phyloP scores from a whole-genome alignment of 2,113 vertebrate genomes.

The Pelobates fuscus region DNA sequence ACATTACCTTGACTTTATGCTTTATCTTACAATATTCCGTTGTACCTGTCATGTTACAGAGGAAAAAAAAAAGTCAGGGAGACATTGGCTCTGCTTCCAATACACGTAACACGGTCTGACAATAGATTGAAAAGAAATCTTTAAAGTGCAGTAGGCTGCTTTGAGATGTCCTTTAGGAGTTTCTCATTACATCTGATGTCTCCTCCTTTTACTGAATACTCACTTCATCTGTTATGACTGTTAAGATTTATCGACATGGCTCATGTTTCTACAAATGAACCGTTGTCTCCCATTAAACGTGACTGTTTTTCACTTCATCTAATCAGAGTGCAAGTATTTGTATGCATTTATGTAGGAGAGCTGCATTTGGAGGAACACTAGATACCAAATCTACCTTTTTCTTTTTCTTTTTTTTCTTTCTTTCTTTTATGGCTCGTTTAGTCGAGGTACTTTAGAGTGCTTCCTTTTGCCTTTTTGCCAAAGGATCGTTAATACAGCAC shows the following conservation, averaged over 20 bases:
- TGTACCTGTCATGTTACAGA: conserved; percentile 30
- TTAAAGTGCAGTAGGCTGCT: conserved; percentile 42
- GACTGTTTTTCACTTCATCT: conserved; percentile 38
- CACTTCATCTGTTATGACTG: conserved; percentile 47
- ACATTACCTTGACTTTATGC: not conserved
- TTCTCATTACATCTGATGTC: conserved; percentile 45
- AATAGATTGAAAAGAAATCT: conserved; percentile 30
- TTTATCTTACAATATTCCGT: not conserved
- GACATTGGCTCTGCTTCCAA: conserved; percentile 16
- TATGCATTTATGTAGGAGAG: not conserved
- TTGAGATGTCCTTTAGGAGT: conserved; percentile 45
- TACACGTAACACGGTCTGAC: conserved; percentile 24
- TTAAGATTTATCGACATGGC: conserved; percentile 39
- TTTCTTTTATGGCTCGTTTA: not conserved
- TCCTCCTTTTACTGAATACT: conserved; percentile 39
- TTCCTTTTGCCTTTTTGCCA: not conserved
- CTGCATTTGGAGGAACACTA: not conserved
- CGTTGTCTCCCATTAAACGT: conserved; percentile 43
- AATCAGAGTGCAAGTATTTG: conserved; percentile 22
- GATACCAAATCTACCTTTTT: not conserved
- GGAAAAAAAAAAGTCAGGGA: conserved; percentile 18
- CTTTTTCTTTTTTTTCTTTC: not conserved
- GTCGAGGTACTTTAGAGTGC: not conserved
- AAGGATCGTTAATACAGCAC: not conserved
- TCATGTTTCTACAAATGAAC: conserved; percentile 51